Base-by-base conservation (phyloP, 2,797 vertebrate species). In the Catamblyrhynchus diadema region DNA sequence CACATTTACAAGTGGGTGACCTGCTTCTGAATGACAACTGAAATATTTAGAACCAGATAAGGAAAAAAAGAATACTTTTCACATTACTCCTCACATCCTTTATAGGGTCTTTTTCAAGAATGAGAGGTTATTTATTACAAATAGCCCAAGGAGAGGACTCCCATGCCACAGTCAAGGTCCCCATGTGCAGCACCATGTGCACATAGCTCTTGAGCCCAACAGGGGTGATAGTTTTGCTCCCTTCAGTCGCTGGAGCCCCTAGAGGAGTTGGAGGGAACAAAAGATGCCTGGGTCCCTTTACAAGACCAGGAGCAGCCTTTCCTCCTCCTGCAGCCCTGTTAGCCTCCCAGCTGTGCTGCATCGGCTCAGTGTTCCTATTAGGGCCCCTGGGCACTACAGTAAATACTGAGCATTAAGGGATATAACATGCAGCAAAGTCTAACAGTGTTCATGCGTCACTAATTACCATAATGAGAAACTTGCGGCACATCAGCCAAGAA, bases 391-490 rank as follows among this genome's bases (percentile, higher is more conserved):
- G 80, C 53, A 67, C 51, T 69, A 79, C 33, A 56, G 67, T 66
- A 85, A 93, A 90, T 70, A 93, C 56, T 60, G n/a, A 96, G 83
- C 73, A 90, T 93, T 92, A 92, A 94, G 65, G 62, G 62, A 81
- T 75, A 91, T 37, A 90, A 81, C 86, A 41, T 15, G 47, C 85
- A 91, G 88, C 60, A 92, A 90, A 93, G 67, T 67, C 81, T 86
- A 93, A 70, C 66, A 70, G 83, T 86, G 67, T 87, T 94, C 71
- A 88, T 90, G 88, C 53, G 15, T 93, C 90, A 93, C 92, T 95
- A 90, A 92, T 96, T 90, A 86, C 77, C 88, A 88, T 95, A 96
- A 95, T 79, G 81, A 94, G 92, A 94, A 94, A 88, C 71, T 92
- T 88, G 81, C 0, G 0, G 69, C 69, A 89, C 41, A 92, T 93